phyloP scores from a whole-genome alignment of 2,113 vertebrate genomes.

The Pimephales promelas region DNA sequence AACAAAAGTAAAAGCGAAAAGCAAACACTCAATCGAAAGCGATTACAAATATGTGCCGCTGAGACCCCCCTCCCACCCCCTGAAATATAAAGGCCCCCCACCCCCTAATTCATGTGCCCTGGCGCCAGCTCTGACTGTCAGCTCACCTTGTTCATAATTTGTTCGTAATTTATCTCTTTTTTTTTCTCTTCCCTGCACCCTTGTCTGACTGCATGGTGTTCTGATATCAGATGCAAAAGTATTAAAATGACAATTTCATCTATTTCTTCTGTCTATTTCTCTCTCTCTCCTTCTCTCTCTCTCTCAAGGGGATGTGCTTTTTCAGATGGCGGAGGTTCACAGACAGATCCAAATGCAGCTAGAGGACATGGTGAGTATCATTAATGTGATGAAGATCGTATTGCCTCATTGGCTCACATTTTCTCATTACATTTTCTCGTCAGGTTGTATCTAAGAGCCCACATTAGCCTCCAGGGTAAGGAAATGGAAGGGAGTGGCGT shows the following conservation, averaged over 20 bases:
- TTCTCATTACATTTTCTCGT: conserved; percentile 33
- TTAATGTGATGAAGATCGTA: conserved; percentile 44
- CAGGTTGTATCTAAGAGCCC: conserved; percentile 8
- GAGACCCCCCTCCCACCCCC: fast-evolving
- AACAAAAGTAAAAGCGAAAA: too few species aligned
- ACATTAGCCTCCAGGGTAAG: neutral
- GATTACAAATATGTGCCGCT: too few species aligned
- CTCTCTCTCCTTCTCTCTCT: conserved; percentile 50
- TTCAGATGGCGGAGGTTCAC: conserved; percentile 99
- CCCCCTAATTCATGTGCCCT: too few species aligned
- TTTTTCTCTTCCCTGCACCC: conserved; percentile 34
- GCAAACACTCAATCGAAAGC: too few species aligned
- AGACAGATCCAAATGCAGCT: conserved; percentile 97
- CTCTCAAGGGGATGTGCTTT: conserved; percentile 93
- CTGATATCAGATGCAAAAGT: conserved; percentile 13
- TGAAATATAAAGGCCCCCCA: too few species aligned
- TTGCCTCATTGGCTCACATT: neutral
- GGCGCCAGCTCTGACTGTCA: neutral
- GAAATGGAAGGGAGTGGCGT: conserved; percentile 30
- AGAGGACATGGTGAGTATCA: conserved; percentile 92
- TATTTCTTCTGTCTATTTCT: conserved; percentile 36
- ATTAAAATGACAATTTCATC: neutral
- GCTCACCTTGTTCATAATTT: conserved; percentile 46
- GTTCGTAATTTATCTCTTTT: conserved; percentile 53
- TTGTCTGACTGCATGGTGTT: conserved; percentile 39